phyloP scores from a whole-genome alignment of 92 coral and sea anemone genomes.

The Porites rus region DNA sequence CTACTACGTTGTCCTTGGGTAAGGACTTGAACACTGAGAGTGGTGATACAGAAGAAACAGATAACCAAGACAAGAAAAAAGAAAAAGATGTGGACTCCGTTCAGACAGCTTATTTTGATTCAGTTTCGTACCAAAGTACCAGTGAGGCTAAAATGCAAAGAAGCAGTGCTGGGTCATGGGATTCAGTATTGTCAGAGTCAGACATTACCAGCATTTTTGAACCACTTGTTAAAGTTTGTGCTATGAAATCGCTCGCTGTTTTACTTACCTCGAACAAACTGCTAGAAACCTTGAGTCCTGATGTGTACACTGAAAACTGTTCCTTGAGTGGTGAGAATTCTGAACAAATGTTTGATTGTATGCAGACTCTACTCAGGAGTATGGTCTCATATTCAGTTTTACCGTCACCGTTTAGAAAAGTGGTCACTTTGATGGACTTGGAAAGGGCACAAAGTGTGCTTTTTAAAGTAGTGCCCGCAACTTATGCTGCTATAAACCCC shows the following conservation, averaged over 20 bases:
- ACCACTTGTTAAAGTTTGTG: slow-evolving; percentile 70
- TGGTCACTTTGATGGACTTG: slow-evolving; percentile 75
- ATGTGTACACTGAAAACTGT: slow-evolving; percentile 19
- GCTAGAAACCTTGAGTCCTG: slow-evolving; percentile 59
- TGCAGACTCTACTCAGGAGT: slow-evolving; percentile 59
- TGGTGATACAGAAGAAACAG: neutral
- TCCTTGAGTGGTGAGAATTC: slow-evolving; percentile 11
- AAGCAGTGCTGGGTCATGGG: neutral
- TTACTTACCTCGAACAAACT: slow-evolving; percentile 67
- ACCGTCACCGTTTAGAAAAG: slow-evolving; percentile 79
- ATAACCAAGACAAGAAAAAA: neutral
- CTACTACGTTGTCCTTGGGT: neutral
- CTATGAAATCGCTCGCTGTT: slow-evolving; percentile 81
- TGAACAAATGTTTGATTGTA: slow-evolving; percentile 34
- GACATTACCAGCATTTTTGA: slow-evolving; percentile 52
- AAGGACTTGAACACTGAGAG: neutral
- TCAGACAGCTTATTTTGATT: neutral
- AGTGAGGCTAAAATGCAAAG: neutral
- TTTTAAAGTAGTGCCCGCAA: slow-evolving; percentile 56
- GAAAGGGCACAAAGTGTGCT: slow-evolving; percentile 85
- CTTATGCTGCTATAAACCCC: neutral
- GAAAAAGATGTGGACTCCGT: neutral
- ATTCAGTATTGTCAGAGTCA: neutral
- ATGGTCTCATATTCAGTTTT: slow-evolving; percentile 78
- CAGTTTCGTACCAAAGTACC: neutral